Percentiles rank a stretch among this genome's conserved stretches.
phyloP scores from a whole-genome alignment of 2,797 vertebrate species.

The Gymnothorax javanicus region DNA sequence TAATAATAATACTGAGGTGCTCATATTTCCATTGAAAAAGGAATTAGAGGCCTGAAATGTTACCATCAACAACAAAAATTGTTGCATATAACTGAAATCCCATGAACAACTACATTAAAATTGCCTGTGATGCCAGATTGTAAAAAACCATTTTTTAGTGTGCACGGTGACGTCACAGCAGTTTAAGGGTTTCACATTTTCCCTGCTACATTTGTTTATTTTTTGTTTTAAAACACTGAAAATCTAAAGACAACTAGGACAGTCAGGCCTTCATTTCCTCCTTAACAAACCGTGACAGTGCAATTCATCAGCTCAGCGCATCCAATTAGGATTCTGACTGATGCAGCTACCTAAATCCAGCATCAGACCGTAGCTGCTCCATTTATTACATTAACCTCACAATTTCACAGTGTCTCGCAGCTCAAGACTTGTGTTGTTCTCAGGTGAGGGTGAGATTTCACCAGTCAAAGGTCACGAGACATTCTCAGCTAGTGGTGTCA shows the following conservation, averaged over 20 bases:
- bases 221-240: background rate
- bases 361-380: background rate
- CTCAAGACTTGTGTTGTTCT: background rate
- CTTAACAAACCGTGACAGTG: background rate
- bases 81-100: background rate
- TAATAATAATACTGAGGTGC: background rate
- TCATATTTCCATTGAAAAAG: background rate
- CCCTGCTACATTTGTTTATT: background rate
- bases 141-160: background rate
- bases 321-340: background rate
- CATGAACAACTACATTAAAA: background rate
- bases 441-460: background rate
- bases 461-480: background rate
- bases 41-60: background rate
- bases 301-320: background rate
- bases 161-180: too few species aligned
- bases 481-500: background rate
- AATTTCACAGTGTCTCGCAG: background rate
- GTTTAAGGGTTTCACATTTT: background rate
- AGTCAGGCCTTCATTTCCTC: background rate
- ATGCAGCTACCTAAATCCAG: background rate
- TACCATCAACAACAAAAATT: background rate
- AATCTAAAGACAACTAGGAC: background rate
- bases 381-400: background rate
- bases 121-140: background rate